Evolutionary conservation across 2,113 vertebrate species (phyloP), one percentile per base, ranked within the genome.

Genomic region (Sceloporus undulatus): DNA sequence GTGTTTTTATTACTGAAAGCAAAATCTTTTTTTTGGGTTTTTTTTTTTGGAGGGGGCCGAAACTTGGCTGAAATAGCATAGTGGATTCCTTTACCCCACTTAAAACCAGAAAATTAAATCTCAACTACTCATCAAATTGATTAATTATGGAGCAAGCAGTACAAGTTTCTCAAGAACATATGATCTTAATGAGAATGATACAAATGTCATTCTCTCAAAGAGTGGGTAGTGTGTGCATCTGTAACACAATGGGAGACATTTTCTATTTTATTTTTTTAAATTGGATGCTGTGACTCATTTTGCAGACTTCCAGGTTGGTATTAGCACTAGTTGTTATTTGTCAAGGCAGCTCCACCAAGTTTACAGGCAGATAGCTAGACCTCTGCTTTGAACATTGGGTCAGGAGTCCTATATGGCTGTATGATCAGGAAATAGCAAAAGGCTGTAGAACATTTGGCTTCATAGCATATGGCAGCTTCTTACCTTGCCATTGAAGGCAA

Each of bases 331-430:
- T 14, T 62, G 16, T 18, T 62, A 62, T 68, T 68, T 68, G 18
- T 85, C 73, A 93, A 91, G 80, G 48, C 65, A 87, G 80, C 83
- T 54, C 21, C 80, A 87, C 27, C 3, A 78, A 90, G 2, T 65
- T 40, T 56, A 79, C 77, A 81, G 85, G 71, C 73, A 93, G 71
- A 70, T 84, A 83, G 77, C 78, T 70, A 0, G 11, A n/a, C 70
- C 90, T 92, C 59, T 91, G 4, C 52, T 38, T 18, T 13, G 19
- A 9, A 88, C 87, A 68, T 85, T 92, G 74, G 62, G 48, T 88
- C 80, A 54, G 1, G 79, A 86, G 75, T 66, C 59, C 23, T 84
- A 77, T 82, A 62, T 16, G 48, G 34, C 76, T n/a, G 14, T 88
- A 14, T 92, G 87, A 62, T 89, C 82, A 94, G 88, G 62, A 59